These are phyloP conservation scores for Phyllopteryx taeniolatus DNA, from an alignment of 2,113 vertebrate species.

Conservation along the genomic window DNA sequence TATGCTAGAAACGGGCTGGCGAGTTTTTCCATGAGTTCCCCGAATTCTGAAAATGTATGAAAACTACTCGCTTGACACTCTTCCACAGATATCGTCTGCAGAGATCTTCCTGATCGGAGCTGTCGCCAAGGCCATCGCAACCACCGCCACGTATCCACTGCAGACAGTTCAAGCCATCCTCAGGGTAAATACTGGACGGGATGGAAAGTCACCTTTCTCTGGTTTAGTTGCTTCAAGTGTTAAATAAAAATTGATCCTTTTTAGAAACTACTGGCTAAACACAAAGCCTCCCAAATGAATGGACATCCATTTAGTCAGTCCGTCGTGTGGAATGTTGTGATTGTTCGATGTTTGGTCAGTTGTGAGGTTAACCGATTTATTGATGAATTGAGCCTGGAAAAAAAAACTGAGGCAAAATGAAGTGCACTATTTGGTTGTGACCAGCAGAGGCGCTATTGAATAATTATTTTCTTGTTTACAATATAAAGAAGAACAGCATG, in stretches of 20 bases:
- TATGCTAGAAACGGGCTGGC: not conserved
- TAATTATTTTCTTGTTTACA: not conserved
- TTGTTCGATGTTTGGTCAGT: not conserved
- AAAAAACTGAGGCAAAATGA: not conserved
- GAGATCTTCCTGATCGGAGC: constrained; percentile 80
- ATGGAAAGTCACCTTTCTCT: not conserved
- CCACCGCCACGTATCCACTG: constrained; percentile 75
- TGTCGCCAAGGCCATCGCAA: constrained; percentile 76
- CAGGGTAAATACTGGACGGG: constrained; percentile 62
- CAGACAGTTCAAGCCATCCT: constrained; percentile 79
- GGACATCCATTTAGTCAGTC: too few relatives aligned
- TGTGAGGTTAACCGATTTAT: not conserved
- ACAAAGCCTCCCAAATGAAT: too few relatives aligned
- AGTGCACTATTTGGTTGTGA: not conserved
- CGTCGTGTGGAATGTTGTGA: not conserved
- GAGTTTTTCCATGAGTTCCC: too few relatives aligned
- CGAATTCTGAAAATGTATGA: not conserved
- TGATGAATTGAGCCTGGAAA: not conserved
- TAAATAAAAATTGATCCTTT: too few relatives aligned
- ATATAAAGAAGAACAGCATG: not conserved
- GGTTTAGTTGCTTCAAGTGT: not conserved
- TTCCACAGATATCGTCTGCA: constrained; percentile 72
- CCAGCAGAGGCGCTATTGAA: too few relatives aligned
- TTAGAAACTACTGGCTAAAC: too few relatives aligned
- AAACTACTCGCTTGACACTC: not conserved